Percentiles rank a stretch among this genome's conserved stretches.
Conservation (phyloP, 2,888 invertebrate species). For the Drosophila nigricruria region DNA sequence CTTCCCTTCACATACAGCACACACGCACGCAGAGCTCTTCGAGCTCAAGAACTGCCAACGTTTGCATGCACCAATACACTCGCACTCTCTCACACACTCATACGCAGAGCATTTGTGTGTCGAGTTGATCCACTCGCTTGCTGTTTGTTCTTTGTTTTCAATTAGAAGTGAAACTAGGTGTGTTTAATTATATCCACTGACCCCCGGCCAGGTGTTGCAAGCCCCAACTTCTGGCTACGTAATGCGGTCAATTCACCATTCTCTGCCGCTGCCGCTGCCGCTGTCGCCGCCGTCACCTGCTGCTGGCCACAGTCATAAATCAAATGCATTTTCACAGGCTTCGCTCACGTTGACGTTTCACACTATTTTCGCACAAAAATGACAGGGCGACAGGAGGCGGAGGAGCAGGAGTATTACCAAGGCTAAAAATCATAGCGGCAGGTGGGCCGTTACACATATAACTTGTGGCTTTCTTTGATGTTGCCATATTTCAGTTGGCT, state of each 20-base stretch:
- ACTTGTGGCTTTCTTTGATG: neutral
- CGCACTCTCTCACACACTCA: neutral
- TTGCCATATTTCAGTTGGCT: neutral
- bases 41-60: neutral
- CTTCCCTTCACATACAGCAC: neutral
- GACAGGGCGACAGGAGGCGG: neutral
- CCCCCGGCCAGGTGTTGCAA: conserved; percentile 21
- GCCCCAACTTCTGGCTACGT: conserved; percentile 12
- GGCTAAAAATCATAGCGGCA: conserved; percentile 1
- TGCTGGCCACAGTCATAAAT: conserved; percentile 41
- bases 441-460: neutral
- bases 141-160: conserved; percentile 43
- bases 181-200: conserved; percentile 64
- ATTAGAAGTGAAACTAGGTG: conserved; percentile 47
- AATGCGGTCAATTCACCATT: conserved; percentile 36
- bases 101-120: conserved; percentile 18
- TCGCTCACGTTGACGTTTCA: conserved; percentile 27
- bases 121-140: neutral
- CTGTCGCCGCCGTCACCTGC: neutral
- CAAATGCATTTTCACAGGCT: conserved; percentile 35
- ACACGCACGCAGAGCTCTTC: neutral
- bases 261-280: too few relatives aligned
- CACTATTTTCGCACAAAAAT: neutral
- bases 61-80: neutral
- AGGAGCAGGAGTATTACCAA: neutral